Conservation (phyloP, 2,797 vertebrate species). For the Taenioides sp. region DNA sequence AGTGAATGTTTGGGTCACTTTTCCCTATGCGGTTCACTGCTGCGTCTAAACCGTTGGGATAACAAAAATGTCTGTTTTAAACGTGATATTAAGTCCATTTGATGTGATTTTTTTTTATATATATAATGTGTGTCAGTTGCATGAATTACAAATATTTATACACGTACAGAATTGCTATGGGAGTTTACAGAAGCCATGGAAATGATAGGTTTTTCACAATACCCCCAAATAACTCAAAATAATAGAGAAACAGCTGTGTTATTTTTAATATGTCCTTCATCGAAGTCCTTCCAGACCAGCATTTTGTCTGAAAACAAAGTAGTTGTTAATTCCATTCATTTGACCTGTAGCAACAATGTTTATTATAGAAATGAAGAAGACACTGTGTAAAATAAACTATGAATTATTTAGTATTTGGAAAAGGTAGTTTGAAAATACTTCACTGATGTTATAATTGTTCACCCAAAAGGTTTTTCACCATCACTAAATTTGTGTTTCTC, state of each 20-base stretch:
- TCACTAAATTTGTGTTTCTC: constrained; percentile 31
- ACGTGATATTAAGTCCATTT: constrained; percentile 32
- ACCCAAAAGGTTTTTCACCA: constrained; percentile 19
- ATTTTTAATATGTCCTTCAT: neutral
- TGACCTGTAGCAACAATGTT: neutral
- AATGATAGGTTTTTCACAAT: constrained; percentile 34
- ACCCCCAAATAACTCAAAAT: neutral
- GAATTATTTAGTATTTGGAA: neutral
- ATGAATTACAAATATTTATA: constrained; percentile 53
- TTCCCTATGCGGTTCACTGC: constrained; percentile 34
- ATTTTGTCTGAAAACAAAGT: neutral
- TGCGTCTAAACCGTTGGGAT: constrained; percentile 15
- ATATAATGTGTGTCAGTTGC: constrained; percentile 49
- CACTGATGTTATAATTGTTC: neutral
- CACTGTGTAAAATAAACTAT: constrained; percentile 7
- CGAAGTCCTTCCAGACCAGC: neutral
- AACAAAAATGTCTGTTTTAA: constrained; percentile 26
- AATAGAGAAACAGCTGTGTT: neutral
- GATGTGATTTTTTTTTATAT: constrained; percentile 19
- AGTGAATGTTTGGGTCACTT: constrained; percentile 55
- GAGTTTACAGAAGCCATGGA: constrained; percentile 51
- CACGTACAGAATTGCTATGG: constrained; percentile 34
- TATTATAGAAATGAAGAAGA: neutral
- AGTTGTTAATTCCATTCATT: neutral
- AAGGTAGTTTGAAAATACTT: neutral